Conservation (phyloP, 2,113 vertebrate genomes). For the Natator depressus region DNA sequence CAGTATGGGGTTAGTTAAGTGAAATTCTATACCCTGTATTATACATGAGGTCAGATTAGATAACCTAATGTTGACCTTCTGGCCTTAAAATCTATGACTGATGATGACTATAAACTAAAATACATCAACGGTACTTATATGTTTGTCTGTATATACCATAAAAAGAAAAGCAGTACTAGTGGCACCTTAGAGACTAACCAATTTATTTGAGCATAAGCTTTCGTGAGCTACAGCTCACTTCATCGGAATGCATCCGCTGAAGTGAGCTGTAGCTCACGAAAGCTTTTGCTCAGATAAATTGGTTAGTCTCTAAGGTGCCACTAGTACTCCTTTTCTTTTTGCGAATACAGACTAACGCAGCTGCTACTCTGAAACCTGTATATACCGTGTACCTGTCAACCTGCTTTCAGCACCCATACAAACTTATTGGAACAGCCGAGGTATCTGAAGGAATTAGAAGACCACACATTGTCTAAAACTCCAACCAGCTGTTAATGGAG, state of each 20-base stretch:
- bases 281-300: no score
- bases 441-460: background rate
- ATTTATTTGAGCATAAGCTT: no score
- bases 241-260: no score
- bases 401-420: background rate
- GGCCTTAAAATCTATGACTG: slow-evolving; percentile 35
- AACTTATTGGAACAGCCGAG: accelerated
- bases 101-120: background rate
- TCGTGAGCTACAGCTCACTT: no score
- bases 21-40: slow-evolving; percentile 16
- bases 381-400: background rate
- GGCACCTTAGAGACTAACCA: no score
- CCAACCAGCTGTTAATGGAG: background rate
- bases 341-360: no score
- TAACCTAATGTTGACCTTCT: slow-evolving; percentile 35
- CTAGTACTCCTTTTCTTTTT: no score
- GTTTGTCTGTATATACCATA: background rate
- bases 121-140: background rate
- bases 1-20: background rate
- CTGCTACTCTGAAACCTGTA: no score
- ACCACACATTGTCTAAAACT: background rate
- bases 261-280: no score
- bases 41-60: slow-evolving; percentile 1
- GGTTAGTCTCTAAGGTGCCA: no score
- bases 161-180: no score